phyloP scores from a whole-genome alignment of 2,797 vertebrate species.

The Sebastes trivittatus region DNA sequence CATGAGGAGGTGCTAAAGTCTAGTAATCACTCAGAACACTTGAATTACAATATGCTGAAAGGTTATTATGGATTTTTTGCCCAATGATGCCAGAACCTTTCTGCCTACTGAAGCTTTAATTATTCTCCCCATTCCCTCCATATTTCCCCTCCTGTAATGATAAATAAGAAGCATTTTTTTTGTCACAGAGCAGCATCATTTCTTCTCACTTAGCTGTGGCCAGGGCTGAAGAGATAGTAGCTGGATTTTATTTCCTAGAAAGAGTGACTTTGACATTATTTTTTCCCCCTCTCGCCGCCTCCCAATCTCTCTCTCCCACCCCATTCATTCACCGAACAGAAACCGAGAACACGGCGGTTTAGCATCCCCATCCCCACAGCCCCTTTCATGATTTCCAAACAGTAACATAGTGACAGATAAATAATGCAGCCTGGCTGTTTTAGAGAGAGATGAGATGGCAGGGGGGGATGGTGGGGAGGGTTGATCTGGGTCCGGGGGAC shows the following conservation, averaged over 20 bases:
- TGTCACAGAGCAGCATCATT: constrained; percentile 2
- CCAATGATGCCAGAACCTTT: too few species aligned
- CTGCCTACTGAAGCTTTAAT: not conserved
- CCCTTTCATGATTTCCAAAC: constrained; percentile 53
- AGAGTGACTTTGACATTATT: constrained; percentile 16
- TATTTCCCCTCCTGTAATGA: constrained; percentile 16
- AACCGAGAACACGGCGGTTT: constrained; percentile 24
- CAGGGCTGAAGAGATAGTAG: constrained; percentile 27
- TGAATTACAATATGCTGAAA: too few species aligned
- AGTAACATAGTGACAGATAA: constrained; percentile 65
- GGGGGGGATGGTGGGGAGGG: not conserved
- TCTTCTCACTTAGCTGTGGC: constrained; percentile 5
- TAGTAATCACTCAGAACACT: too few species aligned
- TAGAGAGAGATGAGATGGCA: constrained; percentile 58
- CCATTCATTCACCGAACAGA: constrained; percentile 36
- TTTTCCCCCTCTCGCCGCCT: not conserved
- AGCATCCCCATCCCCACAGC: constrained; percentile 25
- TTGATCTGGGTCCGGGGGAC: constrained; percentile 11
- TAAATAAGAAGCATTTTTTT: constrained; percentile 15
- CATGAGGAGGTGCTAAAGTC: too few species aligned
- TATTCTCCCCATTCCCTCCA: constrained; percentile 14
- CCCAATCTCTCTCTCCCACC: constrained; percentile 3
- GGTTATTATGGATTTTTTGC: too few species aligned
- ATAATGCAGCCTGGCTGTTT: constrained; percentile 64
- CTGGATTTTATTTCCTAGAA: constrained; percentile 39